A percentile compares a stretch with the other conserved stretches of the same genome.
These are phyloP conservation scores for Labeo rohita DNA, from an alignment of 2,113 vertebrate species.

Conservation along the genomic window DNA sequence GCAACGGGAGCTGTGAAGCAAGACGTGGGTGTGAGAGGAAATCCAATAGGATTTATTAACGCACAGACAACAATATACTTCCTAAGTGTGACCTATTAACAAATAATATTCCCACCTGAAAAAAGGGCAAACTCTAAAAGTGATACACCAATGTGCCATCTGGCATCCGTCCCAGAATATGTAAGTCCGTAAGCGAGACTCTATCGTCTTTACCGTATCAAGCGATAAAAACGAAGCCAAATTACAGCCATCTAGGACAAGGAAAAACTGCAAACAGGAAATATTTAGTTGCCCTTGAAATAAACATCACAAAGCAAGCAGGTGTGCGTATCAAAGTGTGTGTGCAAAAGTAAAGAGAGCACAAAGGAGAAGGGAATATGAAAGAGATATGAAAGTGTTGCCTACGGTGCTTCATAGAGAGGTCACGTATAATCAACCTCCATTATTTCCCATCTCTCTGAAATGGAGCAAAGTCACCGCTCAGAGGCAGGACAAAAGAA, in stretches of 20 bases:
- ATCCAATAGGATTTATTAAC: conserved; percentile 10
- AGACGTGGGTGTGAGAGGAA: conserved; percentile 11
- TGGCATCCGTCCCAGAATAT: conserved; percentile 24
- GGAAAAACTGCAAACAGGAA: conserved; percentile 12
- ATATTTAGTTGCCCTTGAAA: conserved; percentile 31
- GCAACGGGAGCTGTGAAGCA: conserved; percentile 11
- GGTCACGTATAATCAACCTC: conserved; percentile 27
- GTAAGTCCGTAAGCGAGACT: neutral
- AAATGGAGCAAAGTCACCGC: conserved; percentile 33
- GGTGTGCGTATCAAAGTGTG: neutral
- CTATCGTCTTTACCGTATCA: conserved; percentile 9
- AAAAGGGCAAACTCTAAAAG: conserved; percentile 20
- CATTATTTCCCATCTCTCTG: conserved; percentile 13
- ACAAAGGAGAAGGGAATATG: neutral
- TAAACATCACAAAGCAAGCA: neutral
- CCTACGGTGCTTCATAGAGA: conserved; percentile 9
- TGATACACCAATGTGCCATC: conserved; percentile 2
- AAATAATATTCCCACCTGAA: neutral
- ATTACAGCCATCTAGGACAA: conserved; percentile 3
- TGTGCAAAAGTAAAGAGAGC: neutral
- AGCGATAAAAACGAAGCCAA: conserved; percentile 1
- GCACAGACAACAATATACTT: neutral
- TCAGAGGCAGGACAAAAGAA: conserved; percentile 34
- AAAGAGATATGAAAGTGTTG: neutral
- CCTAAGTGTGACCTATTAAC: neutral